Conservation (phyloP, 2,797 vertebrate genomes). For the Lophotriccus pileatus region DNA sequence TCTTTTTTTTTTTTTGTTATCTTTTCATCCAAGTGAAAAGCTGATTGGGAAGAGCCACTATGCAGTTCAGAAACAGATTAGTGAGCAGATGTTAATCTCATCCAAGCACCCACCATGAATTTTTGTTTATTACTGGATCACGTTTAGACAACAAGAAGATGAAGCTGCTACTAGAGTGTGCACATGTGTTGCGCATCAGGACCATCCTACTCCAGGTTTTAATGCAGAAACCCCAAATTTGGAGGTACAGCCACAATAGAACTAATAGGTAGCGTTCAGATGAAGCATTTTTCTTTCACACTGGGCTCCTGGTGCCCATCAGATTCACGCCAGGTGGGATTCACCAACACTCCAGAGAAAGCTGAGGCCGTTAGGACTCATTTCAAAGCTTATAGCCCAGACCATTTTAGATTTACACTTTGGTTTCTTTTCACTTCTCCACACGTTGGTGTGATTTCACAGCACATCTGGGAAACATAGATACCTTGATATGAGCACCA, state of each 20-base stretch:
- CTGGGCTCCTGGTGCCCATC: background rate
- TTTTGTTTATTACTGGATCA: slow-evolving; percentile 7
- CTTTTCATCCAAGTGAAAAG: slow-evolving; percentile 8
- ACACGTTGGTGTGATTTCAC: background rate
- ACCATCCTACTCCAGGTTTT: background rate
- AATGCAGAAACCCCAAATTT: background rate
- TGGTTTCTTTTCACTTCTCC: background rate
- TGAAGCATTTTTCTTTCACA: background rate
- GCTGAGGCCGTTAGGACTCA: background rate
- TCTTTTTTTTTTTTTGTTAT: background rate
- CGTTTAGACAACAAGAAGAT: background rate
- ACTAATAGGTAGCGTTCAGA: background rate
- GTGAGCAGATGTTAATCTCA: slow-evolving; percentile 28
- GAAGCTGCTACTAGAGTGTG: background rate
- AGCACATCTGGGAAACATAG: background rate
- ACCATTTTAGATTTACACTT: background rate
- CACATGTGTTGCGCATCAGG: background rate
- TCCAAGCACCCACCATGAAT: background rate
- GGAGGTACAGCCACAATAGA: background rate
- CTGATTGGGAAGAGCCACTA: background rate
- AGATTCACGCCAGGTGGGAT: background rate
- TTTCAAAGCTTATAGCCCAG: background rate
- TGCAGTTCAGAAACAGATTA: slow-evolving; percentile 11
- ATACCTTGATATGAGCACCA: background rate
- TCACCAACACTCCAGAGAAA: background rate